These are phyloP conservation scores for Mycalesis mineus DNA, from an alignment of 2,888 invertebrate species.

Conservation along the genomic window DNA sequence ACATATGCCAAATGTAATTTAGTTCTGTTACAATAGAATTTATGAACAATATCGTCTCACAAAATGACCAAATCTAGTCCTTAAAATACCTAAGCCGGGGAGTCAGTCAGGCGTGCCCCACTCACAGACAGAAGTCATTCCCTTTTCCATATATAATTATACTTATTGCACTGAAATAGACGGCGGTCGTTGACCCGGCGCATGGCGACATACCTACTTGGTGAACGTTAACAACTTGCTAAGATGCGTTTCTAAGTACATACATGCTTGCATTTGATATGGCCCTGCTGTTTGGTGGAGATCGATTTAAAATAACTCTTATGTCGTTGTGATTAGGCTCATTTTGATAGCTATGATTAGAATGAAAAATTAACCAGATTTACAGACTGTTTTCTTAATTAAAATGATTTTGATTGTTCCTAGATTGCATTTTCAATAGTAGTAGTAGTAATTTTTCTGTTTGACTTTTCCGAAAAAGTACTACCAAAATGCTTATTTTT, in stretches of 20 bases:
- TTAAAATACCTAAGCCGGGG: not conserved
- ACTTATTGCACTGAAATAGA: constrained; percentile 36
- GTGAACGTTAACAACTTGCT: constrained; percentile 26
- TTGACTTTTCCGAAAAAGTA: too few species aligned
- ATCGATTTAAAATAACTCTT: not conserved
- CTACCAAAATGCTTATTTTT: too few species aligned
- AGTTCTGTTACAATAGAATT: too few species aligned
- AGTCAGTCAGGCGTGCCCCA: constrained; percentile 10
- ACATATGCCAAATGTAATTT: too few species aligned
- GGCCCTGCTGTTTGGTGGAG: not conserved
- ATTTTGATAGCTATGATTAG: not conserved
- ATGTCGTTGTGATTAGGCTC: not conserved
- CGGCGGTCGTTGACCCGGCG: constrained; percentile 40
- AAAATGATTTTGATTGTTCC: too few species aligned
- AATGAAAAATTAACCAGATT: not conserved
- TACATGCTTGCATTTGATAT: constrained; percentile 23
- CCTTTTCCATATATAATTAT: constrained; percentile 36
- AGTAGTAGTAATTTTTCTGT: too few species aligned
- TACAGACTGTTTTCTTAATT: too few species aligned
- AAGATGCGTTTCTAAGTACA: constrained; percentile 20
- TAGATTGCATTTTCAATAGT: too few species aligned
- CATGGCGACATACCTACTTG: constrained; percentile 37
- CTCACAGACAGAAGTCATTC: constrained; percentile 26
- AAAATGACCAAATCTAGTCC: not conserved
- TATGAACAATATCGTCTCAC: not conserved